phyloP scores from a whole-genome alignment of 2,888 invertebrate species.

The Synanthedon formicaeformis region DNA sequence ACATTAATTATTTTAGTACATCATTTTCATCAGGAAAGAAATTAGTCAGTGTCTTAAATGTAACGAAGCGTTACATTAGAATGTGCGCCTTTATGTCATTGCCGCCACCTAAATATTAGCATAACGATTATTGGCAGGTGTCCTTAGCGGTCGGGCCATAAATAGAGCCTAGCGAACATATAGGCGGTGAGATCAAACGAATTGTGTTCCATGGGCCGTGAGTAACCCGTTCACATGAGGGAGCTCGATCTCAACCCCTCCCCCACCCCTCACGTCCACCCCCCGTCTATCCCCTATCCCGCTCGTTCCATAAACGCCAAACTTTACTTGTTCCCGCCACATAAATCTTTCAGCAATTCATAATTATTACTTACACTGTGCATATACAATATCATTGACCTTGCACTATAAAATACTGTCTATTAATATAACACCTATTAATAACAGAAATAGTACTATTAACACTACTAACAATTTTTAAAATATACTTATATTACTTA shows the following conservation, averaged over 20 bases:
- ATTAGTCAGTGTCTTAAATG: too few species aligned
- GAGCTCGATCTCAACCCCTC: slow-evolving; percentile 30
- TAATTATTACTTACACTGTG: neutral
- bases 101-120: neutral
- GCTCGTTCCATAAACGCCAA: neutral
- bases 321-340: neutral
- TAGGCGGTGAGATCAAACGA: slow-evolving; percentile 61
- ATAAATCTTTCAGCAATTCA: neutral
- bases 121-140: slow-evolving; percentile 28
- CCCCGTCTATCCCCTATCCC: slow-evolving; percentile 8
- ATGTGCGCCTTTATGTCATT: neutral
- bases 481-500: too few species aligned
- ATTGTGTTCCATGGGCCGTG: slow-evolving; percentile 62
- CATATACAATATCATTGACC: neutral
- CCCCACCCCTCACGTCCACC: slow-evolving; percentile 17
- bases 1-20: too few species aligned
- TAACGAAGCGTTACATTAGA: neutral
- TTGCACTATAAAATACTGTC: too few species aligned
- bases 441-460: too few species aligned
- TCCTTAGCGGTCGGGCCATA: slow-evolving; percentile 47
- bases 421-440: neutral
- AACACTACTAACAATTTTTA: too few species aligned
- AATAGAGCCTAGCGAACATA: slow-evolving; percentile 49
- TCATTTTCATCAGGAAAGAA: too few species aligned
- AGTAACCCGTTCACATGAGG: slow-evolving; percentile 56